A percentile compares a stretch with the other conserved stretches of the same genome.
These are phyloP conservation scores for Drosophila neoperkinsi DNA, from an alignment of 2,888 invertebrate genomes.

Conservation along the genomic window DNA sequence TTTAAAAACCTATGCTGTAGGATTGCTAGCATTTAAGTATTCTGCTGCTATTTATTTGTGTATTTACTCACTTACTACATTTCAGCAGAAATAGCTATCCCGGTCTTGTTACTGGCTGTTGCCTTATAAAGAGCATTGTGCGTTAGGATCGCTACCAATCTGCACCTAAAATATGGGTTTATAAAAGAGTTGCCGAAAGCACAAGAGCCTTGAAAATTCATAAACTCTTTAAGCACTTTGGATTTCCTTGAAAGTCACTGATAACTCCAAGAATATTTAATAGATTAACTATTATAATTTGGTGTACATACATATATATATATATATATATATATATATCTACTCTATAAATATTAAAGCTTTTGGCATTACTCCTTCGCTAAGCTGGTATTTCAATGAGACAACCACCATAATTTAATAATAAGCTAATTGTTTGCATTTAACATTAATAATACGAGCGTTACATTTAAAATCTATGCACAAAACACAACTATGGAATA, in stretches of 20 bases:
- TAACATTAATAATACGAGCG: slow-evolving; percentile 66
- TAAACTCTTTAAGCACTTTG: not conserved
- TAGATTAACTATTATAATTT: not conserved
- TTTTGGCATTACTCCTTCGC: not conserved
- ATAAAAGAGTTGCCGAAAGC: not conserved
- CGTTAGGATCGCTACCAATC: not conserved
- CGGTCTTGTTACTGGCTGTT: not conserved
- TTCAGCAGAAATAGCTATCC: not conserved
- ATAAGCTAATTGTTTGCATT: slow-evolving; percentile 33
- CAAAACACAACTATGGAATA: slow-evolving; percentile 12
- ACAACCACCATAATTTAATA: not conserved
- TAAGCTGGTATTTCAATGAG: not conserved
- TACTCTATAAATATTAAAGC: not conserved
- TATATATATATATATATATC: not conserved
- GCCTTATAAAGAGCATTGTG: not conserved
- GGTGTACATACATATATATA: not conserved
- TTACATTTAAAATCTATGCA: slow-evolving; percentile 17
- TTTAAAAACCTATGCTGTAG: not conserved
- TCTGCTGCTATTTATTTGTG: not conserved
- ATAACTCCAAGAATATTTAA: not conserved
- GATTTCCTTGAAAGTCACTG: not conserved
- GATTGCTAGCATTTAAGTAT: not conserved
- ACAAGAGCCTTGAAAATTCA: not conserved
- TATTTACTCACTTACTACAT: not conserved
- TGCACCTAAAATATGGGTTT: not conserved